phyloP scores from a whole-genome alignment of 2,113 vertebrate genomes.

The Amazona vittata region DNA sequence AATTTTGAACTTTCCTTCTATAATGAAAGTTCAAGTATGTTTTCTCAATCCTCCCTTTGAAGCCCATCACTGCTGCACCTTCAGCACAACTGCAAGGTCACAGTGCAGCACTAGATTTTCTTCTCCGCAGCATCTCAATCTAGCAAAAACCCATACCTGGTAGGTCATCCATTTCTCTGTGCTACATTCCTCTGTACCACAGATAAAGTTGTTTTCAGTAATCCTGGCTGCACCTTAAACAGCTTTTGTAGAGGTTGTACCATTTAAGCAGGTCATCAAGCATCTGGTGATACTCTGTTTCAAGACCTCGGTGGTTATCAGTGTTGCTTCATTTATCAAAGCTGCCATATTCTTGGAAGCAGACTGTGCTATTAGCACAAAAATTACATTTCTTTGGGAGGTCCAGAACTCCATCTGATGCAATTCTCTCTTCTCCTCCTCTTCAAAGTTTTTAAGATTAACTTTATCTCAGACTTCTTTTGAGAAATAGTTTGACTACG shows the following conservation, averaged over 20 bases:
- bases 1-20: background rate
- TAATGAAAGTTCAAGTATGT: background rate
- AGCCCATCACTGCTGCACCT: conserved; percentile 9
- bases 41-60: conserved; percentile 25
- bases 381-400: conserved; percentile 27
- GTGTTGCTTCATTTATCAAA: conserved; percentile 36
- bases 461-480: background rate
- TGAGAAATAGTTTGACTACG: background rate
- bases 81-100: background rate
- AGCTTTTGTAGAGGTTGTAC: background rate
- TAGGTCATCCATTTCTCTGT: background rate
- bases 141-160: background rate
- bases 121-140: background rate
- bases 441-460: conserved; percentile 24
- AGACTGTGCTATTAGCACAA: background rate
- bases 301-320: background rate
- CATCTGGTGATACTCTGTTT: conserved; percentile 26
- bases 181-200: background rate
- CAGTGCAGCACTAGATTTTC: background rate
- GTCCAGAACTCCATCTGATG: conserved; percentile 34
- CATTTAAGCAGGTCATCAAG: conserved; percentile 18
- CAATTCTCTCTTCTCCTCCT: conserved; percentile 6
- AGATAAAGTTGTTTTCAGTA: conserved; percentile 36
- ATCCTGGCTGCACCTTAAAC: conserved; percentile 12
- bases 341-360: conserved; percentile 53